phyloP scores from a whole-genome alignment of 2,797 vertebrate genomes.

The Prionace glauca region DNA sequence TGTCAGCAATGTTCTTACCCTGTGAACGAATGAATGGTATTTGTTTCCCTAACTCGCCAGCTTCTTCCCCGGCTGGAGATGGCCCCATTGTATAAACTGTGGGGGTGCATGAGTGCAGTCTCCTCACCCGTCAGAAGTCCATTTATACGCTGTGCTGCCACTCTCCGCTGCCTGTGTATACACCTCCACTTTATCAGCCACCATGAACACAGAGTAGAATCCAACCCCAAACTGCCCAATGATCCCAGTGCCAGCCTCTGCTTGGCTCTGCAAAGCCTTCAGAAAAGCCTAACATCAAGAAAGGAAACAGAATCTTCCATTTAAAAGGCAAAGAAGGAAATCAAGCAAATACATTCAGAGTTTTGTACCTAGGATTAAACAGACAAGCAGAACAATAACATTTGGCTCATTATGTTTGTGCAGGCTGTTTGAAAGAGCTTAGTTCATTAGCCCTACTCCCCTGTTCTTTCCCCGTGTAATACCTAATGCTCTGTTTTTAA shows the following conservation, averaged over 20 bases:
- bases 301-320: background rate
- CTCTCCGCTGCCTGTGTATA: slow-evolving; percentile 70
- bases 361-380: background rate
- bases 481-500: background rate
- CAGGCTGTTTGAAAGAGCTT: background rate
- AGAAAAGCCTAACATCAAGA: slow-evolving; percentile 72
- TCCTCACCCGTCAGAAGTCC: slow-evolving; percentile 89
- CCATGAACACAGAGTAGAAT: slow-evolving; percentile 97
- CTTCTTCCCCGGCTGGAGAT: background rate
- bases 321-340: background rate
- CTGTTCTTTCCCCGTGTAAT: background rate
- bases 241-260: slow-evolving; percentile 80
- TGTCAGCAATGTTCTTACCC: background rate
- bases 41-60: background rate
- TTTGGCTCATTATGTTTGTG: background rate
- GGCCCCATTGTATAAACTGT: background rate
- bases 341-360: background rate
- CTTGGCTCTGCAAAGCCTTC: slow-evolving; percentile 78
- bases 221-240: slow-evolving; percentile 98
- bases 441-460: background rate
- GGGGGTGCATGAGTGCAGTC: too few species aligned
- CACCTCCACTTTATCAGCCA: slow-evolving; percentile 83
- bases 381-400: background rate
- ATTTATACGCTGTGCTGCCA: slow-evolving; percentile 69
- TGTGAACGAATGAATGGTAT: background rate